These are phyloP conservation scores for Metellina segmentata DNA, from an alignment of 2,888 invertebrate genomes.

Conservation along the genomic window DNA sequence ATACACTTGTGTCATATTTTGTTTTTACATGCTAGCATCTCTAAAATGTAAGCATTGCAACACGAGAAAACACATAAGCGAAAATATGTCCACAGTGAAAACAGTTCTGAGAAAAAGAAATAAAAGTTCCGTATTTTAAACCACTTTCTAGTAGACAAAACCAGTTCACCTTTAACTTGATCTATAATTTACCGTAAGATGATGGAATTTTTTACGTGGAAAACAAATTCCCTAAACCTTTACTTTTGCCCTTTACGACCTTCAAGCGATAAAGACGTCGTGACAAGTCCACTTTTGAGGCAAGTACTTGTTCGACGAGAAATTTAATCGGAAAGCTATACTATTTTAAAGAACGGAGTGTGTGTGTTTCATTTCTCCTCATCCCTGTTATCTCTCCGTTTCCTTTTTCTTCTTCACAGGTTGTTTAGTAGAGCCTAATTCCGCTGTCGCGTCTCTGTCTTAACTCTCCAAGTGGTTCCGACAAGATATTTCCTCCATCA, in stretches of 20 bases:
- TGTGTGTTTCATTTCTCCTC: not conserved
- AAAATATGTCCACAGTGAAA: too few relatives aligned
- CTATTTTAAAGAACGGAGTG: not conserved
- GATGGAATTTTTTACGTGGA: not conserved
- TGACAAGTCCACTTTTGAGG: not conserved
- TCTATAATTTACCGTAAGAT: conserved; percentile 3
- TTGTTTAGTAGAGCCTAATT: not conserved
- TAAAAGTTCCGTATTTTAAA: not conserved
- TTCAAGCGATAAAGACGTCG: conserved; percentile 8
- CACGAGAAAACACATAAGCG: too few relatives aligned
- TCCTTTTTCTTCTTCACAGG: not conserved
- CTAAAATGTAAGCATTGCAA: too few relatives aligned
- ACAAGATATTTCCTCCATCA: too few relatives aligned
- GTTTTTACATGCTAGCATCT: too few relatives aligned
- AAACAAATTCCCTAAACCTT: conserved; percentile 10
- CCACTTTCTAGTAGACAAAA: not conserved
- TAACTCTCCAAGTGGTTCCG: too few relatives aligned
- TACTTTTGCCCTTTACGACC: not conserved
- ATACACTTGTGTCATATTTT: too few relatives aligned
- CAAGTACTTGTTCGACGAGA: not conserved
- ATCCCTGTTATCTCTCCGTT: not conserved
- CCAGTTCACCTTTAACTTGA: not conserved
- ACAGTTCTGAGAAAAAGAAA: too few relatives aligned
- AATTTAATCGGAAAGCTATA: not conserved
- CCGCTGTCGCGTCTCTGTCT: too few relatives aligned